Base-by-base conservation (phyloP, 2,888 invertebrate species). In the Cerceris ruficornis region DNA sequence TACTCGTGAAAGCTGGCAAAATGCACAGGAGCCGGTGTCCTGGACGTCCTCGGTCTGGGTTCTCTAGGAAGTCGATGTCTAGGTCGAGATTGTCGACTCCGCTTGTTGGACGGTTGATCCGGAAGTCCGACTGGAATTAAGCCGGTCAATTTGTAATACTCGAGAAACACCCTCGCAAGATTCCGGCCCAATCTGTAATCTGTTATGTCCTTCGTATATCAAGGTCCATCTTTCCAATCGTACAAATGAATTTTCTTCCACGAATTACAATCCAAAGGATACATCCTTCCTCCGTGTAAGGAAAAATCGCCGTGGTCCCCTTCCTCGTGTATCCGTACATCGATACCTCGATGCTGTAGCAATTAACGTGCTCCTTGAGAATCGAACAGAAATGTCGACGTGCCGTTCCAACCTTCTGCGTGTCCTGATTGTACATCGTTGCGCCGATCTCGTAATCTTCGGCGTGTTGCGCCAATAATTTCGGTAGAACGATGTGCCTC, bases 241-340 rank as follows among this genome's bases (percentile, higher is more conserved):
- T 11, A 11, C 5, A n/a, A 13, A 50, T 57, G 57, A 14, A 57
- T 15, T 46, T 46, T 46, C 2, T 11, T 46, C 9, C 46, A 46
- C 8, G 5, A 11, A 11, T n/a, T 11, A 46, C 46, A 11, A 46
- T 46, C 46, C 1, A 92, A 95, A 96, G 96, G 97, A 97, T 97
- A 98, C 98, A 99, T 85, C 96, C 96, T 87, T 98, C 98, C 94
- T 98, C 98, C 52, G 97, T 98, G 91, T 98, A 99, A 46, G 97
- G 96, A 71, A 97, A 94, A 73, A 96, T 94, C 0, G 95, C 95
- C 67, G 96, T 94, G 5, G 95, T 94, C 60, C 95, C 94, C 66
- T 95, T 95, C 14, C 96, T 93, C 88, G 95, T 95, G 88, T 98
- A 97, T n/a, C 98, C 98, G 87, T 96, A 97, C 93, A 98, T 95